A percentile compares a stretch with the other conserved stretches of the same genome.
These are phyloP conservation scores for Microcebus ravelobensis DNA, from an alignment of 2,113 vertebrate genomes.

Conservation along the genomic window DNA sequence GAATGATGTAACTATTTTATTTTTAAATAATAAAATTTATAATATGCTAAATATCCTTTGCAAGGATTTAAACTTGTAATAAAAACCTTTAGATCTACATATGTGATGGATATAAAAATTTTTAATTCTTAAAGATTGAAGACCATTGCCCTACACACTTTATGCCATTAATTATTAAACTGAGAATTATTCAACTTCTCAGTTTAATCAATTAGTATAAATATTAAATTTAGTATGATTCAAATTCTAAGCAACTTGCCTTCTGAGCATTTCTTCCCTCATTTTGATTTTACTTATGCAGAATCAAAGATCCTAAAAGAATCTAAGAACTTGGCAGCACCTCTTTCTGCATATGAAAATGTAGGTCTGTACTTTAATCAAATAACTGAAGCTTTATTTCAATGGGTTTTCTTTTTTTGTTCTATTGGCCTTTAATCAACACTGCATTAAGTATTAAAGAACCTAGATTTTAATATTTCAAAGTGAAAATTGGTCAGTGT, in stretches of 20 bases:
- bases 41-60: not conserved
- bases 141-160: not conserved
- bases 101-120: not conserved
- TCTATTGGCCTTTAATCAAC: not conserved
- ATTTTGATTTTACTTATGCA: not conserved
- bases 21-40: not conserved
- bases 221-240: not conserved
- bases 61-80: not conserved
- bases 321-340: not conserved
- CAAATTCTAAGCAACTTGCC: not conserved
- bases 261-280: not conserved
- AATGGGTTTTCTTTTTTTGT: not conserved
- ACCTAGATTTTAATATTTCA: not conserved
- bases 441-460: not conserved
- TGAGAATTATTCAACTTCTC: not conserved
- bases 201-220: not conserved
- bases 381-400: not conserved
- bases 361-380: not conserved
- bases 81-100: not conserved
- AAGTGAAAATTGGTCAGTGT: not conserved
- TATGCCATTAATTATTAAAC: not conserved
- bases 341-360: not conserved
- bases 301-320: not conserved
- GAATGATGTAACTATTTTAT: not conserved
- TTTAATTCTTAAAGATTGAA: not conserved